Conservation (phyloP, 2,113 vertebrate species). For the Willisornis vidua region DNA sequence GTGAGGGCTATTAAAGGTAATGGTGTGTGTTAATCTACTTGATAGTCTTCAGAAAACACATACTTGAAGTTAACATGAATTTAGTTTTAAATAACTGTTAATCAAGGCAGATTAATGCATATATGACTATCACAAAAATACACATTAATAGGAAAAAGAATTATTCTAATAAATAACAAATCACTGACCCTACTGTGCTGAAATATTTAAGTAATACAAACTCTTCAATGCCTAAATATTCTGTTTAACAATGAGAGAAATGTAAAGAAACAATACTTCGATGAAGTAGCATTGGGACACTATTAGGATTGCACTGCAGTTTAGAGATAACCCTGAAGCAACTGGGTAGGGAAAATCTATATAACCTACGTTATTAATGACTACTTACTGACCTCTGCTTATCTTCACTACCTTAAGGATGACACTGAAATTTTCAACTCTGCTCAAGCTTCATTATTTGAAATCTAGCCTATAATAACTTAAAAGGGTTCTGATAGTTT, state of each 20-base stretch:
- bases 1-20: neutral
- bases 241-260: neutral
- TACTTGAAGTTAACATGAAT: neutral
- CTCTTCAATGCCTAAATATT: neutral
- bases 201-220: neutral
- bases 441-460: constrained; percentile 5
- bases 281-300: neutral
- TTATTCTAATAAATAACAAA: neutral
- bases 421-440: constrained; percentile 48
- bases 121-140: neutral
- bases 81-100: neutral
- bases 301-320: neutral
- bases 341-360: constrained; percentile 45
- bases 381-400: constrained; percentile 50
- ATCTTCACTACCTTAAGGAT: constrained; percentile 48
- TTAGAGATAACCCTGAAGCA: constrained; percentile 57
- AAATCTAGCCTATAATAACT: constrained; percentile 24
- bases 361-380: constrained; percentile 50
- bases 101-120: neutral
- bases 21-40: neutral
- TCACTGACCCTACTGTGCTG: neutral
- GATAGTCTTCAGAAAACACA: neutral
- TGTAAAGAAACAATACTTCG: neutral
- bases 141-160: neutral
- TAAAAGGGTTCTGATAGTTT: constrained; percentile 15